phyloP scores from a whole-genome alignment of 2,888 invertebrate species.

The Zygothrica quintamaculata region DNA sequence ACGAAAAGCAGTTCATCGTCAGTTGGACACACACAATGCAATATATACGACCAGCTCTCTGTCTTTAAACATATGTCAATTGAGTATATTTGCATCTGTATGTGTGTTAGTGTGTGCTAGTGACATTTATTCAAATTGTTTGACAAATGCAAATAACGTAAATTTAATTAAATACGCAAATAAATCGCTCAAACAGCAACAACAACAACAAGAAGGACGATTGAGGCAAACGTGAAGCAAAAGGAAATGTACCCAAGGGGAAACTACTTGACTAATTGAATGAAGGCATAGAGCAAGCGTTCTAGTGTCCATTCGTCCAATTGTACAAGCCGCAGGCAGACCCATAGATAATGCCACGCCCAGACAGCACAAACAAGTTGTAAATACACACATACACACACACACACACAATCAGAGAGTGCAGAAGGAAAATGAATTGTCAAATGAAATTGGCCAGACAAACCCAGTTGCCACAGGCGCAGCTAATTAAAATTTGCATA shows the following conservation, averaged over 20 bases:
- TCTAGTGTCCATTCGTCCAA: background rate
- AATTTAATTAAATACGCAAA: conserved; percentile 71
- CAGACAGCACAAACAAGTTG: conserved; percentile 39
- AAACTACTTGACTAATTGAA: conserved; percentile 2
- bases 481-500: conserved; percentile 78
- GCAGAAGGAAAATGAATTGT: conserved; percentile 68
- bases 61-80: background rate
- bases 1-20: too few species aligned
- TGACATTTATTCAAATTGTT: conserved; percentile 26
- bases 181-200: conserved; percentile 52
- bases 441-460: conserved; percentile 47
- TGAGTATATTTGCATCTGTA: conserved; percentile 6
- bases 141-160: conserved; percentile 54
- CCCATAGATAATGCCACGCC: conserved; percentile 53
- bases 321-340: conserved; percentile 2
- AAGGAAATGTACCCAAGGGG: conserved; percentile 33
- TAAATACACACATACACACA: conserved; percentile 27
- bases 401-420: conserved; percentile 5
- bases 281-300: background rate
- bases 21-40: background rate
- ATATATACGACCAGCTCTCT: too few species aligned
- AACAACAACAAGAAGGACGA: conserved; percentile 23
- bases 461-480: conserved; percentile 20
- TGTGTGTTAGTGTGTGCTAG: conserved; percentile 6
- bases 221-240: conserved; percentile 15